Percentiles rank a stretch among this genome's conserved stretches.
phyloP scores from a whole-genome alignment of 2,113 vertebrate genomes.

The Paramisgurnus dabryanus region DNA sequence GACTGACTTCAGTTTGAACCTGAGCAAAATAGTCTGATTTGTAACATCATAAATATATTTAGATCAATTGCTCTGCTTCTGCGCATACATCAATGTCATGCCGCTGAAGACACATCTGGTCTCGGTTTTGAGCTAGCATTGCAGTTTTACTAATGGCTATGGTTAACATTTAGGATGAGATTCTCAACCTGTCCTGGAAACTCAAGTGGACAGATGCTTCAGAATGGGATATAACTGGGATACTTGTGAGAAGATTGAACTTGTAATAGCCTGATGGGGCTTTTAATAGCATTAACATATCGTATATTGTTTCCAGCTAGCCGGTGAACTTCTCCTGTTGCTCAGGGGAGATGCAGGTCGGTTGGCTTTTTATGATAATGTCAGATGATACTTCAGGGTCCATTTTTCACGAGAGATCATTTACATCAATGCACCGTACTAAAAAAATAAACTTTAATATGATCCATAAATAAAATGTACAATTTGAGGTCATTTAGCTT shows the following conservation, averaged over 20 bases:
- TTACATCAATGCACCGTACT: conserved; percentile 14
- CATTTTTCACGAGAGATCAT: conserved; percentile 14
- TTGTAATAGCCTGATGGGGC: conserved; percentile 13
- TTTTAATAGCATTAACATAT: conserved; percentile 32
- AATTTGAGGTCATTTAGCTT: neutral
- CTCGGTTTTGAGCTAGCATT: conserved; percentile 24
- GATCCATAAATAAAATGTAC: neutral
- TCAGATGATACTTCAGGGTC: neutral
- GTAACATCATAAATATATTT: conserved; percentile 39
- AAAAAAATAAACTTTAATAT: conserved; percentile 5
- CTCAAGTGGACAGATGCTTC: conserved; percentile 20
- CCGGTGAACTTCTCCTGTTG: neutral
- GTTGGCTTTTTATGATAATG: conserved; percentile 4
- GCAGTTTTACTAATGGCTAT: neutral
- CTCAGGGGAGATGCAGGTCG: conserved; percentile 14
- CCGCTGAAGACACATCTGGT: conserved; percentile 20
- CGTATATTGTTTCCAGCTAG: neutral
- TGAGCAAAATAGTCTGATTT: conserved; percentile 44
- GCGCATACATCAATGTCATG: conserved; percentile 15
- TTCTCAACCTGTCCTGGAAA: conserved; percentile 10
- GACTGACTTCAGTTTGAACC: conserved; percentile 31
- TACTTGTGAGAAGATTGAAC: conserved; percentile 7
- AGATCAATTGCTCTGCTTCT: conserved; percentile 25
- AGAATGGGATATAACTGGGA: conserved; percentile 19
- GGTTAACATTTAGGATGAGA: neutral